Evolutionary conservation across 2,113 vertebrate genomes (phyloP).

Genomic region (Otis tarda): DNA sequence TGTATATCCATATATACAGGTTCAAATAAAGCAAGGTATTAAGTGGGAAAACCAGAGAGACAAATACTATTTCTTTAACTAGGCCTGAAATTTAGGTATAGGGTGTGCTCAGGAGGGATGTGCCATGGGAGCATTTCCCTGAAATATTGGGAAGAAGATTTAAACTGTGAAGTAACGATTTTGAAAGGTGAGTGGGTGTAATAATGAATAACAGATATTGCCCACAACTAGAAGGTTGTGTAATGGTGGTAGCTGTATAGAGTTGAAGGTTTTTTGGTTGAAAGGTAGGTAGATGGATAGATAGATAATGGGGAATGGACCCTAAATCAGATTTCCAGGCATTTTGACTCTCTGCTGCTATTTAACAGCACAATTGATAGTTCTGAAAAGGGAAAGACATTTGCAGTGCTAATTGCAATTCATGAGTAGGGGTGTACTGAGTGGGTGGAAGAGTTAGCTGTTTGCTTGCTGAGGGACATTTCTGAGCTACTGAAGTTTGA

Average conservation of each 20-base stretch:
- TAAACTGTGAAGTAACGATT: neutral
- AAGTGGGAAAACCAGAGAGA: neutral
- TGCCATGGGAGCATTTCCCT: neutral
- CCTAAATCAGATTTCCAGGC: neutral
- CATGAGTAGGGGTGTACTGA: slow-evolving; percentile 13
- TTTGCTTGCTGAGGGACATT: slow-evolving; percentile 32
- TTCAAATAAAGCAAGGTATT: neutral
- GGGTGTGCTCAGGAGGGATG: neutral
- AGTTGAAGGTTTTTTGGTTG: neutral
- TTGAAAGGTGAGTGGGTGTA: neutral
- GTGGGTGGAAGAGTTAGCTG: slow-evolving; percentile 41
- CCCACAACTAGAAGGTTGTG: neutral
- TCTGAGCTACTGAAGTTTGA: slow-evolving; percentile 32
- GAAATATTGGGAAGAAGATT: neutral
- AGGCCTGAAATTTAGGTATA: neutral
- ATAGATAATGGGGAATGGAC: neutral
- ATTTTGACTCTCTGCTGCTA: slow-evolving; percentile 15
- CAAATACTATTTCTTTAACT: neutral
- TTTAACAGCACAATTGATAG: slow-evolving; percentile 46
- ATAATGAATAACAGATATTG: neutral
- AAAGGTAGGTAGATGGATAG: neutral
- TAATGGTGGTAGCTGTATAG: neutral
- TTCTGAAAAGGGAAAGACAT: slow-evolving; percentile 55
- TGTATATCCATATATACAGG: neutral
- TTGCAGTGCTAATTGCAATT: slow-evolving; percentile 60